Base-by-base conservation (phyloP, 2,888 invertebrate species). In the Apantesis nais region DNA sequence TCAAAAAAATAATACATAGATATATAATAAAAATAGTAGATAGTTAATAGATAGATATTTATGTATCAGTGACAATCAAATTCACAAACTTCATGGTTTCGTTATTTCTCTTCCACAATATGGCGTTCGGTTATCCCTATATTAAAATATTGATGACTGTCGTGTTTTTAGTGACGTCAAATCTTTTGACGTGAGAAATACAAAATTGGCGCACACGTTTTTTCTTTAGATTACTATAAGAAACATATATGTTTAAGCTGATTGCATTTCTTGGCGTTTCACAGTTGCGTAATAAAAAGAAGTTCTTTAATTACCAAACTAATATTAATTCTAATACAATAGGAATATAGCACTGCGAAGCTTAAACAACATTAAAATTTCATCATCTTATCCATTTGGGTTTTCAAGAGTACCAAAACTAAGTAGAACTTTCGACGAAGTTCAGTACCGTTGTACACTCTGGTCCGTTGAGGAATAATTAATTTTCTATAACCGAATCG, bases 401-500 rank as follows among this genome's bases (percentile, higher is more conserved):
- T n/a, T 62, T 67, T 62, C 66, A 39, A 62, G 62, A 55, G 25
- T 22, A 68, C 62, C 22, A 16, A 41, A 52, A 63, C 62, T 68
- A 63, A 62, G 39, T 29, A 64, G 2, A 69, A 69, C 25, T 64
- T 69, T 52, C n/a, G 25, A 29, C 1, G 14, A 67, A 48, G 44
- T 67, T 58, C 39, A 39, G 16, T n/a, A 25, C 22, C 41, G 31
- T n/a, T 60, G 60, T 69, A 60, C n/a, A 64, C 58, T 64, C 29
- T 8, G 14, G 39, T 58, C 44, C 29, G 44, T 39, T 58, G 25
- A 48, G 34, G 58, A 69, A 65, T 64, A 69, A 69, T 69, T 69
- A 64, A 69, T 69, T 64, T 48, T 66, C 60, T 65, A 37, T 61
- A 70, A 61, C 65, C 60, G 31, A 65, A 34, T 69, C 69, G 65